phyloP scores from a whole-genome alignment of 2,113 vertebrate genomes.

The Notothenia rossii region DNA sequence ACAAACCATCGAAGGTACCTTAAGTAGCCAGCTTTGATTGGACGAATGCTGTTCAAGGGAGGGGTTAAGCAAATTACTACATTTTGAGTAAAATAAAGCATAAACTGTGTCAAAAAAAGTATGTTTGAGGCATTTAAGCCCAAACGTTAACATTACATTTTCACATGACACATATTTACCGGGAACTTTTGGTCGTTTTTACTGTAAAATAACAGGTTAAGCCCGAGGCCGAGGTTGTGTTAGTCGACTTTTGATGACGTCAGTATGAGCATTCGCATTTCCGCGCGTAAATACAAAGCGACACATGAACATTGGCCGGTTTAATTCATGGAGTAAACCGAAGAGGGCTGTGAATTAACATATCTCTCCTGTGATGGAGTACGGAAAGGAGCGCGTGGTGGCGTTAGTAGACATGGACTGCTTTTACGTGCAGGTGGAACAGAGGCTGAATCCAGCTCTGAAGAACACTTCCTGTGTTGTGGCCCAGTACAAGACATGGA shows the following conservation, averaged over 20 bases:
- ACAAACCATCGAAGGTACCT: neutral
- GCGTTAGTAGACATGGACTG: conserved; percentile 97
- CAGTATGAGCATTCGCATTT: neutral
- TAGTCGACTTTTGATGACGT: conserved; percentile 72
- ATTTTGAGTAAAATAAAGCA: neutral
- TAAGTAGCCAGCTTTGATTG: neutral
- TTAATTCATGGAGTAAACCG: neutral
- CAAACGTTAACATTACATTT: neutral
- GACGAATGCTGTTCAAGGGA: neutral
- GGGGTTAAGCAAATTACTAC: neutral
- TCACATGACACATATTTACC: no score
- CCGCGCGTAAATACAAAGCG: conserved; percentile 42
- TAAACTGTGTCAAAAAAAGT: neutral
- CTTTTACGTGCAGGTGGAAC: conserved; percentile 98
- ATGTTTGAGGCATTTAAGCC: neutral
- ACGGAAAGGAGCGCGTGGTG: conserved; percentile 90
- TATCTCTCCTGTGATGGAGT: conserved; percentile 76
- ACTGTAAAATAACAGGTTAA: no score
- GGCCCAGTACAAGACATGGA: conserved; percentile 96
- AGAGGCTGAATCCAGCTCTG: conserved; percentile 89
- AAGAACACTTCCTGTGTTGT: conserved; percentile 92
- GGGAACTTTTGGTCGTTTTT: no score
- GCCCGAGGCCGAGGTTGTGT: neutral
- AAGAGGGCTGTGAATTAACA: neutral
- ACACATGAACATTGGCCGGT: neutral